Conservation (phyloP, 2,888 invertebrate genomes). For the Malachius bipustulatus region DNA sequence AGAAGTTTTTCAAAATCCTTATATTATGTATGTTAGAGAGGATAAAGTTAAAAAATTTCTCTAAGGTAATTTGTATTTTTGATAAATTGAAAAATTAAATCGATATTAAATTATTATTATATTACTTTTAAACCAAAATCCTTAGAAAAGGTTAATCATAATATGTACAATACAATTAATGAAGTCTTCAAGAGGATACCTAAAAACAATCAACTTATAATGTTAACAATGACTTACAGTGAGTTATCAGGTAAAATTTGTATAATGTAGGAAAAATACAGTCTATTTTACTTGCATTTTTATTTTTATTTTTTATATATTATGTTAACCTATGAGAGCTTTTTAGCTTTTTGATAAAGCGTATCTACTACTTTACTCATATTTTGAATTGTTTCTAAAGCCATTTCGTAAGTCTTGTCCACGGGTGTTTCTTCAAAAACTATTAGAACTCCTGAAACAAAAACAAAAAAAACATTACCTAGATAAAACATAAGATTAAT, state of each 20-base stretch:
- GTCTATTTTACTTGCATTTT: slow-evolving; percentile 25
- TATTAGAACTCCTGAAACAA: slow-evolving; percentile 65
- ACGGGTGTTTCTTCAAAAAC: slow-evolving; percentile 91
- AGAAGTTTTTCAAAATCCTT: no score
- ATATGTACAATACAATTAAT: no score
- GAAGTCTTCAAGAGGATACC: no score
- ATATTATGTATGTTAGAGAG: no score
- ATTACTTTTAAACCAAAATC: no score
- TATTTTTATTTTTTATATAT: slow-evolving; percentile 13
- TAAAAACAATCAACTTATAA: no score
- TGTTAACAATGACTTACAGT: no score
- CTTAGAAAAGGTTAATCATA: no score
- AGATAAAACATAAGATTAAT: not conserved
- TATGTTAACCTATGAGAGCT: slow-evolving; percentile 70
- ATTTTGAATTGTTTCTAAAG: slow-evolving; percentile 93
- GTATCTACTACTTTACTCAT: slow-evolving; percentile 99
- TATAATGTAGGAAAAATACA: slow-evolving; percentile 29
- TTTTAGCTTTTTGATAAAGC: slow-evolving; percentile 97
- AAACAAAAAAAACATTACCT: slow-evolving; percentile 6
- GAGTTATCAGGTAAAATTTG: slow-evolving; percentile 13
- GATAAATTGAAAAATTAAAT: no score
- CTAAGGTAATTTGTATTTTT: no score
- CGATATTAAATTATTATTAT: no score
- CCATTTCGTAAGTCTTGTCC: slow-evolving; percentile 96
- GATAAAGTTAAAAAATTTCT: no score